Percentiles rank a stretch among this genome's conserved stretches.
phyloP scores from a whole-genome alignment of 2,113 vertebrate genomes.

The Chaetops frenatus region DNA sequence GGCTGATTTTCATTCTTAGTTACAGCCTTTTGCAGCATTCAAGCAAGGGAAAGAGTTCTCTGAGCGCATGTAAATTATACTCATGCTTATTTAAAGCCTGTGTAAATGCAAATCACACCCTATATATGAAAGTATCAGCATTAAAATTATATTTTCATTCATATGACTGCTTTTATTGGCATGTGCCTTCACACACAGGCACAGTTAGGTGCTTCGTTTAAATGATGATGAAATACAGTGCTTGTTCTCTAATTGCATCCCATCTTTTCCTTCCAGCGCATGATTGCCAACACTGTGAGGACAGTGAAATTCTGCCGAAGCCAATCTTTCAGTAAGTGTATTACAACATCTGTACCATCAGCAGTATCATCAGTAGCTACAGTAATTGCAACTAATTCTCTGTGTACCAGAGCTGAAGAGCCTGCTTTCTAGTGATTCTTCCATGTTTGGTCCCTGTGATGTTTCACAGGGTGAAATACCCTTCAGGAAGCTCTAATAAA shows the following conservation, averaged over 20 bases:
- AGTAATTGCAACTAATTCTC: slow-evolving; percentile 7
- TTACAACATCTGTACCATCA: not conserved
- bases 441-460: not conserved
- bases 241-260: slow-evolving; percentile 52
- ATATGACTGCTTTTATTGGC: slow-evolving; percentile 46
- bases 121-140: not conserved
- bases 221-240: slow-evolving; percentile 41
- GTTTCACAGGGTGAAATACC: not conserved
- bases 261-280: slow-evolving; percentile 79
- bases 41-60: slow-evolving; percentile 3
- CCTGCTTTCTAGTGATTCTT: not conserved
- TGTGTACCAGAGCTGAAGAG: not conserved
- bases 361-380: slow-evolving; percentile 28
- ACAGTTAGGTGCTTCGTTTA: slow-evolving; percentile 34
- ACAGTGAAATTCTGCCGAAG: slow-evolving; percentile 91
- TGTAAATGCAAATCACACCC: slow-evolving; percentile 51
- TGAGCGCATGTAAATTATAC: not conserved
- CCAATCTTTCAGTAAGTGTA: slow-evolving; percentile 91
- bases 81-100: slow-evolving; percentile 16
- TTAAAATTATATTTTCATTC: slow-evolving; percentile 52
- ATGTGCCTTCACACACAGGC: slow-evolving; percentile 11
- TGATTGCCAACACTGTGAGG: slow-evolving; percentile 94
- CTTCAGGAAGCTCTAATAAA: not conserved
- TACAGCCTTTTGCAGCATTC: not conserved
- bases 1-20: not conserved